Conservation (phyloP, 2,797 vertebrate species). For the Anabacerthia variegaticeps region DNA sequence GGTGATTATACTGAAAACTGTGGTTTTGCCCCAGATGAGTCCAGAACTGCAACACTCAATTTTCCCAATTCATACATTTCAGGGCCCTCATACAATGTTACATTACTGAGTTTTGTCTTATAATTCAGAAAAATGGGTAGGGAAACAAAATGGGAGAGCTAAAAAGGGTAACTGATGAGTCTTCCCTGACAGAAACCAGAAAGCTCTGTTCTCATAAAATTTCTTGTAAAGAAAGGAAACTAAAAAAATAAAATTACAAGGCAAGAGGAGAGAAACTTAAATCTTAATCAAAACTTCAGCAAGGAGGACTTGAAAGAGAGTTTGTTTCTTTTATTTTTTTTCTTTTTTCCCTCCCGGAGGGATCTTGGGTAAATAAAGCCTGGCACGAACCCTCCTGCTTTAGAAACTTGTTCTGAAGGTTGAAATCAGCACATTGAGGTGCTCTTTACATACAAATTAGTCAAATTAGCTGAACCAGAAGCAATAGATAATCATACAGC, state of each 20-base stretch:
- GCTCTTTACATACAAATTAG: slow-evolving; percentile 49
- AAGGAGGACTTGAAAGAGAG: slow-evolving; percentile 47
- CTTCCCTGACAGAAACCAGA: not conserved
- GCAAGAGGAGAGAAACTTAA: not conserved
- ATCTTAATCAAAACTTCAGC: slow-evolving; percentile 39
- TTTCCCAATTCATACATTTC: not conserved
- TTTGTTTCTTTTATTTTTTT: not conserved
- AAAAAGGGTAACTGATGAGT: not conserved
- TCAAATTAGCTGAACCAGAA: slow-evolving; percentile 64
- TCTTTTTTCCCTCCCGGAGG: not conserved
- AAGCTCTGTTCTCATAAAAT: not conserved
- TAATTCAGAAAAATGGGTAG: not conserved
- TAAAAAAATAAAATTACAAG: not conserved
- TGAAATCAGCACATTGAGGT: slow-evolving; percentile 55
- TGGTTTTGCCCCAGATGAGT: not conserved
- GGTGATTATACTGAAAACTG: not conserved
- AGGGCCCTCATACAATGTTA: not conserved
- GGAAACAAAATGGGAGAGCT: not conserved
- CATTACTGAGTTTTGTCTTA: not conserved
- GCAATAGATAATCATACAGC: slow-evolving; percentile 24
- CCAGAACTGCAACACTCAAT: not conserved
- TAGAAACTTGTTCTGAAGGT: slow-evolving; percentile 43
- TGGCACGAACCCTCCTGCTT: slow-evolving; percentile 17
- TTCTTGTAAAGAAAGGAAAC: not conserved
- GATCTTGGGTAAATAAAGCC: slow-evolving; percentile 52